These are phyloP conservation scores for Ranitomeya imitator DNA, from an alignment of 2,113 vertebrate genomes.

Conservation along the genomic window DNA sequence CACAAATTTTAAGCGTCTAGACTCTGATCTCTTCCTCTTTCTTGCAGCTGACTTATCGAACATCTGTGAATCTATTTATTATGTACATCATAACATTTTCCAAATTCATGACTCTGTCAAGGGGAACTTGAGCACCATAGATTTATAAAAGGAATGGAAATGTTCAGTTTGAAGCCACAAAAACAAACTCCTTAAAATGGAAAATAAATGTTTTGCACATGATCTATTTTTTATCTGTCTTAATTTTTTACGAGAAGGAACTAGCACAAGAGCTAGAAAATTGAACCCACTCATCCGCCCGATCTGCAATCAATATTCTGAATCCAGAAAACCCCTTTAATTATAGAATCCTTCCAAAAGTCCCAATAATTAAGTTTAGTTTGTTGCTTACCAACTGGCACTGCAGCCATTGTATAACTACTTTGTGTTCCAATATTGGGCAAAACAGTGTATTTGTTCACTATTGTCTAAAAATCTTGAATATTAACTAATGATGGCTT, in stretches of 20 bases:
- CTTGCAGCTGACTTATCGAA: constrained; percentile 17
- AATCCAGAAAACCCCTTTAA: too few species aligned
- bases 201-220: background rate
- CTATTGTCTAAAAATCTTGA: background rate
- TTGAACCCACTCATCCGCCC: too few species aligned
- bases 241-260: background rate
- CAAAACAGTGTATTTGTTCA: background rate
- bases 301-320: too few species aligned
- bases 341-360: background rate
- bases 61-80: constrained; percentile 25
- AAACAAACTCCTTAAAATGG: background rate
- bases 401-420: background rate
- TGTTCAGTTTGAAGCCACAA: background rate
- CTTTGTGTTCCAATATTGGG: background rate
- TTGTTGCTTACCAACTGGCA: background rate
- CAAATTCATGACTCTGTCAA: background rate
- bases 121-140: constrained; percentile 3
- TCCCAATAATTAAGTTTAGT: background rate
- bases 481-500: too few species aligned
- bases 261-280: too few species aligned
- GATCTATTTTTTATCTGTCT: background rate
- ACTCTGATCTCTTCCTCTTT: constrained; percentile 39
- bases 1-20: constrained; percentile 32
- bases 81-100: background rate
- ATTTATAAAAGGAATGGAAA: background rate